Evolutionary conservation across 2,113 vertebrate genomes (phyloP), one percentile per base, ranked within the genome.

Genomic region (Mesocricetus auratus): DNA sequence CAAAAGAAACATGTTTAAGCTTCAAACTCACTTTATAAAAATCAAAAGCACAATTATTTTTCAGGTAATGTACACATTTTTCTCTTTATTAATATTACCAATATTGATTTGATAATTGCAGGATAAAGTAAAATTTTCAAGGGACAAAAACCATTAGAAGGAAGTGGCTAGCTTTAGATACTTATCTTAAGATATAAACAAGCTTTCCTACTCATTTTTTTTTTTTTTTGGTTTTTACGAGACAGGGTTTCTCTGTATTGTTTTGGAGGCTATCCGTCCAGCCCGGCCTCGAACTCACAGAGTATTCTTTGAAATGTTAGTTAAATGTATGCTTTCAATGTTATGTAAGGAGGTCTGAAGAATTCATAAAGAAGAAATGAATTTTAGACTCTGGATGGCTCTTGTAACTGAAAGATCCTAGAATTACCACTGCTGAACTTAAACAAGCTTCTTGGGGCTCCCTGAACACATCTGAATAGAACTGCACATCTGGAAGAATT

Each of bases 361-460:
- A 93, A 97, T 42, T 93, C 53, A 86, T 95, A 33, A 11, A 47
- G 88, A 94, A 75, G 85, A 77, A 97, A 66, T 90, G 26, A 96
- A 93, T 73, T 86, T 97, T 93, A n/a, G 83, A 97, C 79, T 98
- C 90, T 50, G 56, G 82, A 53, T 96, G 79, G 33, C 33, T 88
- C 31, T 71, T 81, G 69, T 53, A 45, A 68, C 89, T 92, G 74
- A 96, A 82, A 94, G 89, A 92, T 26, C 29, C 68, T 86, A 96
- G 95, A 93, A 93, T 94, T 68, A 96, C 83, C 91, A 86, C 62
- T n/a, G 89, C 3, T 26, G 42, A 93, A 92, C 47, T 93, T 58
- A 69, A 16, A 90, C 91, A 89, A 78, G 62, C 24, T 26, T 75
- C 69, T 24, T 77, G 78, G 68, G 83, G 68, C 60, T 96, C 33